Conservation (phyloP, 1,140 invertebrate genomes). For the Paraescarpia echinospica region DNA sequence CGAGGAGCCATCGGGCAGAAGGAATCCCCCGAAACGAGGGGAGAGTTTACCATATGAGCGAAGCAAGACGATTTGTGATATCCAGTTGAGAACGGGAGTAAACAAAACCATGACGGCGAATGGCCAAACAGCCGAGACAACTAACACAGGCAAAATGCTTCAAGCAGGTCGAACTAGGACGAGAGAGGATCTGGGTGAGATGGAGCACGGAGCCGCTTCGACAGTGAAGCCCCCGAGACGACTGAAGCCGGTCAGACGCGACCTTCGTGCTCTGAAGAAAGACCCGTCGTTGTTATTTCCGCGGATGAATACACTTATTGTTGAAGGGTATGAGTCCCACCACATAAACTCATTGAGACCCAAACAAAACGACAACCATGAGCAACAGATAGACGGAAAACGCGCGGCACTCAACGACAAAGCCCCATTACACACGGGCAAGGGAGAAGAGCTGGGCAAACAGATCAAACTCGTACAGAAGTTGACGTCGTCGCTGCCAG, state of each 20-base stretch:
- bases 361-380: background rate
- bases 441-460: background rate
- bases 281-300: background rate
- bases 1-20: background rate
- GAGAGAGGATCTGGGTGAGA: background rate
- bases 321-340: background rate
- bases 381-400: background rate
- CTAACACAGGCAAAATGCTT: background rate
- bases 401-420: background rate
- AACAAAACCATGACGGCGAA: background rate
- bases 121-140: background rate
- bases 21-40: background rate
- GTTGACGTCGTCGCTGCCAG: background rate
- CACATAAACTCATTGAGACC: background rate
- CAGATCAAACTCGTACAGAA: conserved; percentile 9
- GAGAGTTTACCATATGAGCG: background rate
- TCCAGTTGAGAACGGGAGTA: background rate
- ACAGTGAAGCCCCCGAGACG: background rate
- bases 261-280: background rate
- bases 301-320: background rate
- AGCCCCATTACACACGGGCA: background rate
- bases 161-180: background rate
- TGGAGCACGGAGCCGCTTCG: background rate
- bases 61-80: background rate
- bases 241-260: background rate